phyloP scores from a whole-genome alignment of 2,888 invertebrate genomes.

The Caenorhabditis auriculariae region DNA sequence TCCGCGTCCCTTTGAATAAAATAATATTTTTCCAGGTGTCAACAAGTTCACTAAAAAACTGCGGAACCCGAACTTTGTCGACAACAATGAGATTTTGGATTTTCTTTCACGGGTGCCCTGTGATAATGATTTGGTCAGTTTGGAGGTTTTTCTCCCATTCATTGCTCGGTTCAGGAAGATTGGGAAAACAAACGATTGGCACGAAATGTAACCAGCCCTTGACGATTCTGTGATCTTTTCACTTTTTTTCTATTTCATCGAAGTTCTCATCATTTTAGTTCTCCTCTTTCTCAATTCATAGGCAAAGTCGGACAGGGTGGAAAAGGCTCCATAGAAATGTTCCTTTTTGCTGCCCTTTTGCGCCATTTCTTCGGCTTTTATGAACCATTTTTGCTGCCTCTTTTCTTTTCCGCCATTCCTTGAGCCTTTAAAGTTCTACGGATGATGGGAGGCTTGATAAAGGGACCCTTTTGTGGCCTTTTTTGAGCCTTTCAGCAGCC shows the following conservation, averaged over 20 bases:
- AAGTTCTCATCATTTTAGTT: neutral
- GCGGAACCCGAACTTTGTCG: conserved; percentile 86
- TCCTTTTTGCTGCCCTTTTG: too few relatives aligned
- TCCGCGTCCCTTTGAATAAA: neutral
- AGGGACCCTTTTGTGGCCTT: conserved; percentile 1
- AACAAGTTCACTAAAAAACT: conserved; percentile 94
- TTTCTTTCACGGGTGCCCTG: conserved; percentile 90
- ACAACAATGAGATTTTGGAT: conserved; percentile 94
- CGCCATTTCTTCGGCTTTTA: too few relatives aligned
- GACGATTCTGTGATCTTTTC: conserved; percentile 20
- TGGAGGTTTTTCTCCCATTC: neutral
- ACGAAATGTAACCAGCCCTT: conserved; percentile 17
- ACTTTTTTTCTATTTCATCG: neutral
- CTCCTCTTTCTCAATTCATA: neutral
- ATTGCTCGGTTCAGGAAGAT: neutral
- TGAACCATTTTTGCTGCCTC: too few relatives aligned
- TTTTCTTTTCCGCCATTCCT: too few relatives aligned
- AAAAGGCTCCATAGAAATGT: too few relatives aligned
- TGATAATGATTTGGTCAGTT: conserved; percentile 80
- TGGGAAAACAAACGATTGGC: conserved; percentile 21
- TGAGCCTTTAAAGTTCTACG: too few relatives aligned
- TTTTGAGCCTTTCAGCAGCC: neutral
- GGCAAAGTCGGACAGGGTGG: too few relatives aligned
- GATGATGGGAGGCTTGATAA: too few relatives aligned
- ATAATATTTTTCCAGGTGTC: conserved; percentile 66